These are phyloP conservation scores for Xyrauchen texanus DNA, from an alignment of 2,113 vertebrate genomes.

Conservation along the genomic window DNA sequence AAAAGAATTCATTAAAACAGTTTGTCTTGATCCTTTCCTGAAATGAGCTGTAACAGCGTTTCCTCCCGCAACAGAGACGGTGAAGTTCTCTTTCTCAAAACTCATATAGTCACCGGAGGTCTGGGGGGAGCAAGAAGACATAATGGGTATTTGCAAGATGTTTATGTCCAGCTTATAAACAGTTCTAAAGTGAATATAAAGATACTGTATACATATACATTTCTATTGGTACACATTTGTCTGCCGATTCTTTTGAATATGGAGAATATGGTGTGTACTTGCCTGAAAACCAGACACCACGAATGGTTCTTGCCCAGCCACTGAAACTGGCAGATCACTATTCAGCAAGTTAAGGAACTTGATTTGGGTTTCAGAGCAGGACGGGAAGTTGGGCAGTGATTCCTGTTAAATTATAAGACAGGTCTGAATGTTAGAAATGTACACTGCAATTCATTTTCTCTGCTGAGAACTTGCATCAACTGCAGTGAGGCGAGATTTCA, in stretches of 20 bases:
- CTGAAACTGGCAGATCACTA: fast-evolving
- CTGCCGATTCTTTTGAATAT: too few species aligned
- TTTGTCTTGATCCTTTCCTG: slow-evolving; percentile 41
- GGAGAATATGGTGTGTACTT: neutral
- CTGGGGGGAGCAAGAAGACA: slow-evolving; percentile 44
- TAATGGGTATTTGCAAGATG: too few species aligned
- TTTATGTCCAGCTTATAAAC: too few species aligned
- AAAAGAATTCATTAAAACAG: slow-evolving; percentile 51
- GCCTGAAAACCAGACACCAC: slow-evolving; percentile 55
- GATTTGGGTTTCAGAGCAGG: slow-evolving; percentile 66
- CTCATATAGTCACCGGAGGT: slow-evolving; percentile 55
- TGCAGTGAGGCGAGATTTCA: neutral
- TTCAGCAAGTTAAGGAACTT: slow-evolving; percentile 81
- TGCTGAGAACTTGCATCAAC: neutral
- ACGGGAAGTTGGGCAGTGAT: slow-evolving; percentile 84
- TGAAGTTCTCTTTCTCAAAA: fast-evolving
- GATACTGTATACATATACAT: too few species aligned
- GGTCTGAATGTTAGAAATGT: slow-evolving; percentile 55
- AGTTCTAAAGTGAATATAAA: too few species aligned
- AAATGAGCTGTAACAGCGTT: fast-evolving
- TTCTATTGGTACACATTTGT: too few species aligned
- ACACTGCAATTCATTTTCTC: neutral
- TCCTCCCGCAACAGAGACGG: fast-evolving
- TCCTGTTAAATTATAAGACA: too few species aligned
- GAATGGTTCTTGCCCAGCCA: fast-evolving